phyloP scores from a whole-genome alignment of 92 coral and sea anemone species.

The Desmophyllum pertusum region DNA sequence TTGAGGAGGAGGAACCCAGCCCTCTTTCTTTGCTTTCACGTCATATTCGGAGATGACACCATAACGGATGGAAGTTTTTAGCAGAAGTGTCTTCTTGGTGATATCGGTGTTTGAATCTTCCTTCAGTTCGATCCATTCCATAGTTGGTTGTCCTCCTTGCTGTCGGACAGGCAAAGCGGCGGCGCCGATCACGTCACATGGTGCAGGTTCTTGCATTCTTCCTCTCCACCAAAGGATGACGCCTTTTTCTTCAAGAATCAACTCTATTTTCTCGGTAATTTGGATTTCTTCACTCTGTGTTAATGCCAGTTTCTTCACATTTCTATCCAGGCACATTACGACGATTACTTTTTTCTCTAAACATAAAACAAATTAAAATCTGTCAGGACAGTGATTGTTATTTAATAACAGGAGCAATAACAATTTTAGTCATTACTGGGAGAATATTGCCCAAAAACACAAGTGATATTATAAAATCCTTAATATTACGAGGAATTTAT shows the following conservation, averaged over 20 bases:
- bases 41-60: neutral
- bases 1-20: neutral
- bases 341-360: neutral
- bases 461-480: too few relatives aligned
- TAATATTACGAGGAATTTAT: too few relatives aligned
- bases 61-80: neutral
- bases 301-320: neutral
- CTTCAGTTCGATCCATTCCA: neutral
- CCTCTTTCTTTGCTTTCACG: neutral
- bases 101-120: too few relatives aligned
- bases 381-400: neutral
- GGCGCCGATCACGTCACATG: neutral
- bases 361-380: neutral
- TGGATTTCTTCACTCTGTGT: constrained; percentile 1
- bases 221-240: constrained; percentile 4
- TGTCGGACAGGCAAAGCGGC: neutral
- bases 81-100: too few relatives aligned
- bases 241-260: constrained; percentile 8
- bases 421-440: neutral
- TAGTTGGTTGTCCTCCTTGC: neutral
- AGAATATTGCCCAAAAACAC: neutral
- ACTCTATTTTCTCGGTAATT: neutral
- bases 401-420: too few relatives aligned
- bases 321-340: neutral
- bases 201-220: neutral